Percentiles rank a stretch among this genome's conserved stretches.
Conservation (phyloP, 2,797 vertebrate genomes). For the Micrastur ruficollis region DNA sequence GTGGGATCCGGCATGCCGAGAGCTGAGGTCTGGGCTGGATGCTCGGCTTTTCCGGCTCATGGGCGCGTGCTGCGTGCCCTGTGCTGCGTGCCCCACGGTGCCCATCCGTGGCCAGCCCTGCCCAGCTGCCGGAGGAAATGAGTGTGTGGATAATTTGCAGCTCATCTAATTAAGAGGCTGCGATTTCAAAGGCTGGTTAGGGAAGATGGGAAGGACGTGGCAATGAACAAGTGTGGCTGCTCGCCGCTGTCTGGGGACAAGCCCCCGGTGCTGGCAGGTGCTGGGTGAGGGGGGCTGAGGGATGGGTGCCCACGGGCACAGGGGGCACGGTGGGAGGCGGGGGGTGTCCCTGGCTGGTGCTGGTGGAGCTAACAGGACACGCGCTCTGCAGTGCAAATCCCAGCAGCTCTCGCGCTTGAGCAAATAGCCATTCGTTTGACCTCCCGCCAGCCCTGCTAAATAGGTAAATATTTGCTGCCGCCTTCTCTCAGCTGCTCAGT, state of each 20-base stretch:
- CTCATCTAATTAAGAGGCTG: neutral
- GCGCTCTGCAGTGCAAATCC: neutral
- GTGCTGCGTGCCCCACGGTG: no score
- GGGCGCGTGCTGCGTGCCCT: no score
- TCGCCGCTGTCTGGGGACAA: rapidly evolving
- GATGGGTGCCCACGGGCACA: rapidly evolving
- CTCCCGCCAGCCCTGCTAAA: neutral
- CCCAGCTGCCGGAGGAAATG: neutral
- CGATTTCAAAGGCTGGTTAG: neutral
- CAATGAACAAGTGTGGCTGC: neutral
- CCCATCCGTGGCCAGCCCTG: neutral
- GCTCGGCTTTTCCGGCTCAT: neutral
- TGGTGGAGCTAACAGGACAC: neutral
- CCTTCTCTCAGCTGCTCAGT: neutral
- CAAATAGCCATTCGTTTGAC: neutral
- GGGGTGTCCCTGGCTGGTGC: rapidly evolving
- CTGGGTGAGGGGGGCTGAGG: neutral
- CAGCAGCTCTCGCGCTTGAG: neutral
- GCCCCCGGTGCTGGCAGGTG: rapidly evolving
- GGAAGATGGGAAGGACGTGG: neutral
- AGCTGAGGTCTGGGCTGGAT: no score
- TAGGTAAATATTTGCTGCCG: neutral
- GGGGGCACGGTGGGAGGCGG: neutral
- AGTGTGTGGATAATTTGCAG: neutral
- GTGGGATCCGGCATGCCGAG: rapidly evolving